These are phyloP conservation scores for Trilocha varians DNA, from an alignment of 2,888 invertebrate genomes.

Conservation along the genomic window DNA sequence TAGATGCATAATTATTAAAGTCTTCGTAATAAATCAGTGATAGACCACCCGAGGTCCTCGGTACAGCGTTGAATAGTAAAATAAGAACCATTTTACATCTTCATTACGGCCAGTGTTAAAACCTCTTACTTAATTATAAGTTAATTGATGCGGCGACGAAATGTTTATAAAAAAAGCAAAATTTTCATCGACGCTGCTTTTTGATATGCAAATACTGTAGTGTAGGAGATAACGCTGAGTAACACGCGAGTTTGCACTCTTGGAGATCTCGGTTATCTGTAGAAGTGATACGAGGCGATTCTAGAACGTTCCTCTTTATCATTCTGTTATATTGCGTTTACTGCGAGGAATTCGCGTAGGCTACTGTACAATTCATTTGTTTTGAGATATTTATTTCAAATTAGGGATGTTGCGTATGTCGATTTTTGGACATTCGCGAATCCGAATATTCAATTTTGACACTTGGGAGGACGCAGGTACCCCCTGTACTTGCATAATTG, in stretches of 20 bases:
- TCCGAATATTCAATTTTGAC: too few relatives aligned
- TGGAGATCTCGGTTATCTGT: neutral
- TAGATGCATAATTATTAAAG: neutral
- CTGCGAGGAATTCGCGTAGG: neutral
- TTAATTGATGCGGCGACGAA: conserved; percentile 69
- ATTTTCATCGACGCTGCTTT: conserved; percentile 11
- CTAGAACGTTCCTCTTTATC: neutral
- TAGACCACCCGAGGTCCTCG: neutral
- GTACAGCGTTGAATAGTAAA: neutral
- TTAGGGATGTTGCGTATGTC: too few relatives aligned
- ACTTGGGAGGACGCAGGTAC: too few relatives aligned
- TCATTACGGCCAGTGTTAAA: conserved; percentile 69
- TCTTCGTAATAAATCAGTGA: neutral
- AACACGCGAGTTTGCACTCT: neutral
- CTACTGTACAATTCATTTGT: too few relatives aligned
- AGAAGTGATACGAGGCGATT: neutral
- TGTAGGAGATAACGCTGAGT: conserved; percentile 3
- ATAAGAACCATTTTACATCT: conserved; percentile 34
- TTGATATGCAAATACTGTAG: conserved; percentile 14
- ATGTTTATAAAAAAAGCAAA: conserved; percentile 44
- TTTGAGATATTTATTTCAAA: too few relatives aligned
- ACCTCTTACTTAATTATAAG: conserved; percentile 63
- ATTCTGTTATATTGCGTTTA: neutral
- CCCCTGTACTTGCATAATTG: too few relatives aligned
- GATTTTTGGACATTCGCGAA: too few relatives aligned